Evolutionary conservation across 2,888 invertebrate species (phyloP), one percentile per base, ranked within the genome.

Genomic region (Chloroclysta siterata): DNA sequence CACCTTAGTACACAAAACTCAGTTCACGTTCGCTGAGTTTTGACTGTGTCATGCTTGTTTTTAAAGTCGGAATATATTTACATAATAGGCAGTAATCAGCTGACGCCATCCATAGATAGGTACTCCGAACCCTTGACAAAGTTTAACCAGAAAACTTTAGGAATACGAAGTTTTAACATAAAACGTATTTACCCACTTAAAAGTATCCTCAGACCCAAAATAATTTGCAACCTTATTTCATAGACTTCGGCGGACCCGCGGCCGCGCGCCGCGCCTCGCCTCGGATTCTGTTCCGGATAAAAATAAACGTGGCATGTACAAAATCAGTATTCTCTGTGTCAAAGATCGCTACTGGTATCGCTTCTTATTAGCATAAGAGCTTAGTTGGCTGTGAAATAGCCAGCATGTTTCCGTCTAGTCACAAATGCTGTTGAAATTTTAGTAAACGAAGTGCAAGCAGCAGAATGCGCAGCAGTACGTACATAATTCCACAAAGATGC

Each of bases 71-170:
- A 22, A 22, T 22, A 22, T 22, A 22, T n/a, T n/a, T n/a, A 22
- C 22, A 22, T 22, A 22, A 22, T 22, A 22, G 22, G 22, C 22
- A 22, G 22, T 33, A 6, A 33, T 33, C 33, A 5, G 33, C 33
- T 33, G 7, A 33, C 33, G 33, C 33, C 33, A 2, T 6, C 33
- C 1, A 33, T 6, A 8, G 33, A 8, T 33, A 33, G 22, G 22
- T 22, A 22, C 22, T 6, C 41, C 41, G 41, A 6, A 14, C 28
- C 33, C 7, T 50, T 28, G 47, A 22, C 2, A 48, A 48, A 48
- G 13, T 48, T 48, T 28, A 48, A 48, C 28, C 13, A 48, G 47
- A 28, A 48, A 48, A 28, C 28, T 48, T 28, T n/a, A 28, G 11
- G 13, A 28, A 22, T 6, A 11, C 22, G 0, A 10, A 22, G 22